Evolutionary conservation across 1,140 invertebrate species (phyloP).

Genomic region (Pemphigus obesinymphae): DNA sequence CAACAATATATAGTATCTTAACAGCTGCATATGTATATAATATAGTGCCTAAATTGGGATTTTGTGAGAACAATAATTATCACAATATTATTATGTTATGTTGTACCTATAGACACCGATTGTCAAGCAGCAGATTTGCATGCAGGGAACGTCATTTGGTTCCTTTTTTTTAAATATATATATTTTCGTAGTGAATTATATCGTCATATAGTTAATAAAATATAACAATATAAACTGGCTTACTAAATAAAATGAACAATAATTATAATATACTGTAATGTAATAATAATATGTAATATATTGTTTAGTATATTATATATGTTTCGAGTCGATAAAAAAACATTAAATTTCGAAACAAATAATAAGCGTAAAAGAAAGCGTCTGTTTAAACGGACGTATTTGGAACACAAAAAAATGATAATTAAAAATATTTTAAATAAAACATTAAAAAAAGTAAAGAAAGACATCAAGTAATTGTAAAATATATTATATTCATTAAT

Average conservation of each 20-base stretch:
- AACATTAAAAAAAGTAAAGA: not conserved
- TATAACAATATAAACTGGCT: conserved; percentile 8
- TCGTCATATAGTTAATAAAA: not conserved
- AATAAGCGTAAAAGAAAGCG: conserved; percentile 32
- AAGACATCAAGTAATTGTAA: not conserved
- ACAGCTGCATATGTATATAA: no score
- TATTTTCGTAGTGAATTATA: not conserved
- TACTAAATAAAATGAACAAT: not conserved
- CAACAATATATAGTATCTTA: no score
- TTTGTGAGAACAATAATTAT: no score
- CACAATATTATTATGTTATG: not conserved
- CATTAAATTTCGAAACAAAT: conserved; percentile 7
- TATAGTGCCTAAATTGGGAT: no score
- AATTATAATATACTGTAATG: not conserved
- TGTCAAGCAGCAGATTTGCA: conserved; percentile 12
- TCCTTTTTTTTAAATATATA: conserved; percentile 32
- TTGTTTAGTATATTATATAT: not conserved
- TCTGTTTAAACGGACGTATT: conserved; percentile 36
- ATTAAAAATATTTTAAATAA: not conserved
- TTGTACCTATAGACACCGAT: not conserved
- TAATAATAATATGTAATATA: not conserved
- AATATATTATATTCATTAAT: no score
- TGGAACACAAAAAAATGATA: conserved; percentile 5
- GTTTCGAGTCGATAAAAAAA: not conserved
- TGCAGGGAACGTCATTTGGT: conserved; percentile 40